Conservation (phyloP, 2,797 vertebrate species). For the Bufotes viridis region DNA sequence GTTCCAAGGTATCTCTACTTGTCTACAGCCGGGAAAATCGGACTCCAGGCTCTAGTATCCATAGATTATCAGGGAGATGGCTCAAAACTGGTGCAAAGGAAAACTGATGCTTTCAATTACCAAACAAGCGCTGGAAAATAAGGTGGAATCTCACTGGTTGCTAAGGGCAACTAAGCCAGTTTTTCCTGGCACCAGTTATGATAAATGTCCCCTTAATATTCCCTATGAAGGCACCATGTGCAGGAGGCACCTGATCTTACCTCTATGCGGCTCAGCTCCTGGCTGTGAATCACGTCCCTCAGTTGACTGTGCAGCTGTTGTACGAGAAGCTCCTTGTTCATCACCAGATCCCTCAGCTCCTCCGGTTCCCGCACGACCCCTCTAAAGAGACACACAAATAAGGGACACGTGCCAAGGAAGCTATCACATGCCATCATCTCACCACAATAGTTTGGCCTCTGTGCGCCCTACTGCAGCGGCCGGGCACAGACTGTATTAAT, state of each 20-base stretch:
- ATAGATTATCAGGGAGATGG: not conserved
- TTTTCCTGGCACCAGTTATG: too few relatives aligned
- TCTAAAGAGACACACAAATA: constrained; percentile 37
- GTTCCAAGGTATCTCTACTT: too few relatives aligned
- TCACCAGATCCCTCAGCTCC: constrained; percentile 36
- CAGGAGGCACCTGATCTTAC: constrained; percentile 14
- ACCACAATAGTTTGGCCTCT: not conserved
- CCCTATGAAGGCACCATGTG: not conserved
- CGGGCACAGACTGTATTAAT: not conserved
- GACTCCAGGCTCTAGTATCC: not conserved
- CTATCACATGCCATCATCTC: constrained; percentile 15
- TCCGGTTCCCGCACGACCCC: constrained; percentile 24
- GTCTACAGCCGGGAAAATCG: not conserved
- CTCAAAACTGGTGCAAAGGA: too few relatives aligned
- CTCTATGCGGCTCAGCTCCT: constrained; percentile 57
- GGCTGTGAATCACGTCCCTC: constrained; percentile 46
- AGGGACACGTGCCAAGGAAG: not conserved
- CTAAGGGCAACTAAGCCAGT: too few relatives aligned
- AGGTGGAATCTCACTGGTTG: too few relatives aligned
- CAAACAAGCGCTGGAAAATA: too few relatives aligned
- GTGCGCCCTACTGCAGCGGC: not conserved
- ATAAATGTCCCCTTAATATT: not conserved
- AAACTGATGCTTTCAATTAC: too few relatives aligned
- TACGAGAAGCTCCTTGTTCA: constrained; percentile 49
- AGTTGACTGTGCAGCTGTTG: constrained; percentile 34